Evolutionary conservation across 2,888 invertebrate genomes (phyloP), one percentile per base, ranked within the genome.

Genomic region (Lithophane semibrunnea): DNA sequence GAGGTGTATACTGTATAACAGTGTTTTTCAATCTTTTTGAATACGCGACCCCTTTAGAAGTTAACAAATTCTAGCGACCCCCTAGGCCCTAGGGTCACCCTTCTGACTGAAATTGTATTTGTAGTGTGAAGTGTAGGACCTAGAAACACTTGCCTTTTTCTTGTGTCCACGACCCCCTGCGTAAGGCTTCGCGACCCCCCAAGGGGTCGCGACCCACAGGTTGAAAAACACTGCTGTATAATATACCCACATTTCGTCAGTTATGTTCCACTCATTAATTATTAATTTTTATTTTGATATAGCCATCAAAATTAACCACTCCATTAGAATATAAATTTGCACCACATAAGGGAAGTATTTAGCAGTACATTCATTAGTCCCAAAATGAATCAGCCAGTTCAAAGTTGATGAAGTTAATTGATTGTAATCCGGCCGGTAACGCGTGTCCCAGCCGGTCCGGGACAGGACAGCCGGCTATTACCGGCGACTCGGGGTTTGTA

Each of bases 341-440:
- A 44, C 37, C 24, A 37, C 13, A n/a, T n/a, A 18, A n/a, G 13
- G 54, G 18, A 64, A 21, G 63, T 52, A 77, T 54, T 80, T 85
- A 77, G 16, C 63, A 63, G 29, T 3, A 16, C 24, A 77, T 77
- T 77, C 5, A 85, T 83, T 82, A 83, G 8, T 21, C 61, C 86
- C 88, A 73, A 80, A 78, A 69, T 70, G 77, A 80, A 86, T 82
- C 70, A 82, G 80, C 70, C 74, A 65, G 81, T 72, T 71, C 83
- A 85, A 83, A 87, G 85, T 79, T 85, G 88, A 83, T 84, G 87
- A 86, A 86, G 88, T 88, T 91, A 92, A 93, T 93, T 91, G 90
- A 88, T 90, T 90, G 92, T 93, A 91, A 92, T 91, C 91, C 89
- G 85, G 71, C 58, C 56, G 10, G 64, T 67, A 56, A 44, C 65